A percentile compares a stretch with the other conserved stretches of the same genome.
Conservation (phyloP, 1,140 invertebrate genomes). For the Brachionus koreanus region DNA sequence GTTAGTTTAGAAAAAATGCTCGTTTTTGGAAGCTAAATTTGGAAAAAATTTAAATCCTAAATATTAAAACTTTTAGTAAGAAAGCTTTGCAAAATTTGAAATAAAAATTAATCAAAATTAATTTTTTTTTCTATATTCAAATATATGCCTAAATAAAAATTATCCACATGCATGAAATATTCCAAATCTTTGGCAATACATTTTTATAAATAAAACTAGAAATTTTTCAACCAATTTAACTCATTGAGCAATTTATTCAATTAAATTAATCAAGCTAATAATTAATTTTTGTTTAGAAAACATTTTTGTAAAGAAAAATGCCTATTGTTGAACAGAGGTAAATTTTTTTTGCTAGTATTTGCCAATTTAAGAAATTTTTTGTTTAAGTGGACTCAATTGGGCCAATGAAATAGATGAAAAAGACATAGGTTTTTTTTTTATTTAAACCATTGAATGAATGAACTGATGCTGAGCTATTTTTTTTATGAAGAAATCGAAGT, state of each 20-base stretch:
- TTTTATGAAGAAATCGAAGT: conserved; percentile 3
- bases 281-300: neutral
- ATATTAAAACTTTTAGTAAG: neutral
- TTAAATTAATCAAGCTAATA: neutral
- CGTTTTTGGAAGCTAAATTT: neutral
- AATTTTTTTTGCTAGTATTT: neutral
- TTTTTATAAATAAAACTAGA: neutral
- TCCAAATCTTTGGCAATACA: neutral
- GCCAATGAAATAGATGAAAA: conserved; percentile 37
- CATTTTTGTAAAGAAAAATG: neutral
- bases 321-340: conserved; percentile 44
- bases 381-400: conserved; percentile 37
- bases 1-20: neutral
- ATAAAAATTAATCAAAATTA: neutral
- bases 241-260: neutral
- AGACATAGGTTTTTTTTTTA: conserved; percentile 12
- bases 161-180: neutral
- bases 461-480: neutral
- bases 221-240: neutral
- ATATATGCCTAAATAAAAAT: neutral
- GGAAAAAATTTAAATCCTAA: neutral
- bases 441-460: neutral
- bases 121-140: neutral
- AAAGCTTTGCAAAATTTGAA: neutral
- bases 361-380: neutral